A percentile compares a stretch with the other conserved stretches of the same genome.
Conservation (phyloP, 2,888 invertebrate genomes). For the Drosophila austrosaltans region DNA sequence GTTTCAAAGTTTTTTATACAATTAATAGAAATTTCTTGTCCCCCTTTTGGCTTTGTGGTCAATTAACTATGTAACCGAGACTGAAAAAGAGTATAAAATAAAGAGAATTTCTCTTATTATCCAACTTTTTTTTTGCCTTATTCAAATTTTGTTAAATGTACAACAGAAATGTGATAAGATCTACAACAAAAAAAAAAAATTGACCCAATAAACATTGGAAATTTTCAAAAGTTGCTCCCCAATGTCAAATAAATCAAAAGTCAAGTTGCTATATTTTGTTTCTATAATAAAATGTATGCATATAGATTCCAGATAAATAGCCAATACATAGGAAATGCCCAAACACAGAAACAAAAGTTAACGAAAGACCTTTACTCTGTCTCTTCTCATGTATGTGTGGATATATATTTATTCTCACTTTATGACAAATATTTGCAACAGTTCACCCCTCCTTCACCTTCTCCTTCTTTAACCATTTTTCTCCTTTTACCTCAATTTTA, state of each 20-base stretch:
- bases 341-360: background rate
- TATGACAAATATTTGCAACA: background rate
- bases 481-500: constrained; percentile 7
- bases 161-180: constrained; percentile 17
- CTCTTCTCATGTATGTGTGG: background rate
- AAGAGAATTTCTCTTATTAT: constrained; percentile 34
- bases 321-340: background rate
- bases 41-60: constrained; percentile 47
- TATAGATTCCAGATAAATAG: background rate
- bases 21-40: constrained; percentile 52
- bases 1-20: constrained; percentile 59
- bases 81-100: constrained; percentile 35
- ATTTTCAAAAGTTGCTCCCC: constrained; percentile 32
- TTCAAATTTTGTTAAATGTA: no score
- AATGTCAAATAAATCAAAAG: constrained; percentile 27
- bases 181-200: constrained; percentile 16
- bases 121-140: constrained; percentile 31
- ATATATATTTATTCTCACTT: constrained; percentile 8
- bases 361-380: background rate
- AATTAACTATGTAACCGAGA: constrained; percentile 58
- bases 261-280: background rate
- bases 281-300: background rate
- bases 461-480: background rate
- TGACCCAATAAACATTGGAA: constrained; percentile 47
- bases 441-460: background rate